A percentile compares a stretch with the other conserved stretches of the same genome.
phyloP scores from a whole-genome alignment of 2,888 invertebrate species.

The Andrena fulva region DNA sequence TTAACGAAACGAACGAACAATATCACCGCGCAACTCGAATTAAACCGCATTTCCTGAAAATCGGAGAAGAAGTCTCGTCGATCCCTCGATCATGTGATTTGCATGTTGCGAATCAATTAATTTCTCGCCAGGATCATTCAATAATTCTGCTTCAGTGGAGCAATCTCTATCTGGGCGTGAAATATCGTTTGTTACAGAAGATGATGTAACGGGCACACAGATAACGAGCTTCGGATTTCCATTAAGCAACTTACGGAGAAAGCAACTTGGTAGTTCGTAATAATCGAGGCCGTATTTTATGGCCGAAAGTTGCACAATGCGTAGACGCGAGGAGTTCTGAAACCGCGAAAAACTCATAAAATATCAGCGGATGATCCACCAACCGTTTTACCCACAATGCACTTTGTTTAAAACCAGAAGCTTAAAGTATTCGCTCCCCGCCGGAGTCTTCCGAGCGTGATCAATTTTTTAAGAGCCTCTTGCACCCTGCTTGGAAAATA shows the following conservation, averaged over 20 bases:
- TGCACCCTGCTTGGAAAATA: background rate
- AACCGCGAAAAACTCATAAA: constrained; percentile 18
- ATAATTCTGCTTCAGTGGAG: too few species aligned
- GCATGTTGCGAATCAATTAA: too few species aligned
- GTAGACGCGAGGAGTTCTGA: background rate
- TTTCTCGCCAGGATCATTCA: too few species aligned
- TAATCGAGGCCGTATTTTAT: constrained; percentile 21
- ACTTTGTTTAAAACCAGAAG: constrained; percentile 11
- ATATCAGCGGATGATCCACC: constrained; percentile 7
- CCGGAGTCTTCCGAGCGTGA: background rate
- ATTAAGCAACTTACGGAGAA: constrained; percentile 4
- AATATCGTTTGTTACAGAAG: background rate
- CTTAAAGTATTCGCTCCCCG: constrained; percentile 2
- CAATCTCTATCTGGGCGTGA: background rate
- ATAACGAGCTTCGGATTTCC: constrained; percentile 12
- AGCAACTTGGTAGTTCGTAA: constrained; percentile 16
- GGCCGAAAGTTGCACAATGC: constrained; percentile 5
- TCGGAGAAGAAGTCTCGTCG: too few species aligned
- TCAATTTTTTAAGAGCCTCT: constrained; percentile 13
- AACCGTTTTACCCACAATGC: constrained; percentile 2
- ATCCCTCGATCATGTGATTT: too few species aligned
- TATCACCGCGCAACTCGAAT: background rate
- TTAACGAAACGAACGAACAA: constrained; percentile 49
- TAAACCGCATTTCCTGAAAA: too few species aligned
- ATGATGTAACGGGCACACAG: background rate